Evolutionary conservation across 1,140 invertebrate species (phyloP).

Genomic region (Callitettix versicolor): DNA sequence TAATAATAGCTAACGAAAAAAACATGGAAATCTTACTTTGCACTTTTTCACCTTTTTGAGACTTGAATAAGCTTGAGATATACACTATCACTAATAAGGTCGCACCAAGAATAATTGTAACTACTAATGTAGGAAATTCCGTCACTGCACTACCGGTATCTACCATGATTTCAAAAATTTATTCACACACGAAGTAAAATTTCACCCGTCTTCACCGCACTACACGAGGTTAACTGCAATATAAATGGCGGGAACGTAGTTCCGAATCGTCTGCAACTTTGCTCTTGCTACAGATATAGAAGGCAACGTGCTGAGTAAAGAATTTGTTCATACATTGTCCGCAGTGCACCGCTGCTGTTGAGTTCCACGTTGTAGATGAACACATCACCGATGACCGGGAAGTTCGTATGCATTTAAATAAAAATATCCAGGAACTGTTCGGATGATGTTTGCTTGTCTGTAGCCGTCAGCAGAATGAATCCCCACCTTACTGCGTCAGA

Average conservation of each 20-base stretch:
- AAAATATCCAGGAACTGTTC: too few species aligned
- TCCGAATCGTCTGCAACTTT: not conserved
- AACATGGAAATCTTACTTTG: conserved; percentile 13
- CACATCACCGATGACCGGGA: not conserved
- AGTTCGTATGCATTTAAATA: not conserved
- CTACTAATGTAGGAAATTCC: conserved; percentile 4
- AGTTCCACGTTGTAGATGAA: not conserved
- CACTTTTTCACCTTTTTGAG: conserved; percentile 7
- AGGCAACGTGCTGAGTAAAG: conserved; percentile 3
- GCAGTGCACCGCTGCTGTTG: conserved; percentile 1
- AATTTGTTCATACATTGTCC: not conserved
- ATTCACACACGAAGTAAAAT: not conserved
- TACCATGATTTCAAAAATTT: conserved; percentile 8
- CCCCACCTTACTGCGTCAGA: too few species aligned
- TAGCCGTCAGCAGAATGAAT: too few species aligned
- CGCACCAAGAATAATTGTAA: conserved; percentile 12
- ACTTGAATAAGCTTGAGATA: conserved; percentile 14
- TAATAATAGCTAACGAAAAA: too few species aligned
- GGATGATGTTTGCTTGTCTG: too few species aligned
- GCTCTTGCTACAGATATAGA: not conserved
- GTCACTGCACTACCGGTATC: conserved; percentile 12
- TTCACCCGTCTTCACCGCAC: not conserved
- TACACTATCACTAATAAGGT: conserved; percentile 15
- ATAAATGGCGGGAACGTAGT: conserved; percentile 7
- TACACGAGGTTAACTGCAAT: not conserved